Conservation (phyloP, 2,797 vertebrate species). For the Melanotaenia trifasciata region DNA sequence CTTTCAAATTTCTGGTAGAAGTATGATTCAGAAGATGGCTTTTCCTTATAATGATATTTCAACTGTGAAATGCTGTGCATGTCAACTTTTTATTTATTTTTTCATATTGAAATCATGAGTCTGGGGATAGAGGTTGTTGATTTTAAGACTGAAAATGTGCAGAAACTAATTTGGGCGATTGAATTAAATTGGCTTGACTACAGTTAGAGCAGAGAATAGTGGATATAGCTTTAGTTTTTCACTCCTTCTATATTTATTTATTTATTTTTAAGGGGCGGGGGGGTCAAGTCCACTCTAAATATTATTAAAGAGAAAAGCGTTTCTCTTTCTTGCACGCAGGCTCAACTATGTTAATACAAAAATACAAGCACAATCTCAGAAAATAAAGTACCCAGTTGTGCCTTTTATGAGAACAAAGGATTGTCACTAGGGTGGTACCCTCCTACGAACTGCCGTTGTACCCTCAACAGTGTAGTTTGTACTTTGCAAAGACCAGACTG, state of each 20-base stretch:
- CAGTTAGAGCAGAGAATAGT: too few species aligned
- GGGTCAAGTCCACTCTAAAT: background rate
- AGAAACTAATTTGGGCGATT: background rate
- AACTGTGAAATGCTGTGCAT: background rate
- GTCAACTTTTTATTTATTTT: constrained; percentile 1
- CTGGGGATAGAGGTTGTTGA: background rate
- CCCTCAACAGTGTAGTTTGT: too few species aligned
- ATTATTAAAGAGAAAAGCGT: background rate
- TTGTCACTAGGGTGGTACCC: background rate
- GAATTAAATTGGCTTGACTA: too few species aligned
- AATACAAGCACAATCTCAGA: background rate
- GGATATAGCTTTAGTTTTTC: too few species aligned
- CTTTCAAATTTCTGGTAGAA: constrained; percentile 22
- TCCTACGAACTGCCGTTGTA: too few species aligned
- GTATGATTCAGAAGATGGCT: constrained; percentile 8
- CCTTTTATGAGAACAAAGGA: background rate
- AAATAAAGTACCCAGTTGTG: background rate
- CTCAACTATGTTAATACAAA: background rate
- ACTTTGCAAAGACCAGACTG: too few species aligned
- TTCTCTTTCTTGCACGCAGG: background rate
- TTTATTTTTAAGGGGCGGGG: background rate
- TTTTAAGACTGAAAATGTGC: background rate
- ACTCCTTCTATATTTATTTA: background rate
- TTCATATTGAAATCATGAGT: background rate
- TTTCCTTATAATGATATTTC: background rate